Evolutionary conservation across 2,113 vertebrate species (phyloP).

Genomic region (Vidua macroura): DNA sequence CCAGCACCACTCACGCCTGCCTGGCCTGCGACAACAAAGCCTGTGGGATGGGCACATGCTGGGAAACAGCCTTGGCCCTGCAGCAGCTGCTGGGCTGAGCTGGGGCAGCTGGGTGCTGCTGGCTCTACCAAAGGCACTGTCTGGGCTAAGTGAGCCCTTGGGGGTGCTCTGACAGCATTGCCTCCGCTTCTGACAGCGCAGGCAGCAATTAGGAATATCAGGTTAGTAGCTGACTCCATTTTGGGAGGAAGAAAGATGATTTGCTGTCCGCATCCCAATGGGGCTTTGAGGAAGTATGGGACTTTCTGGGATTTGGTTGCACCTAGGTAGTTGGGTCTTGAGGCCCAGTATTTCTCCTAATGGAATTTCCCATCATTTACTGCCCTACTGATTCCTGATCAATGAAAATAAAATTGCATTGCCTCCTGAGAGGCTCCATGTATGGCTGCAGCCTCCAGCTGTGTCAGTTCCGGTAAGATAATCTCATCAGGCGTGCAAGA

Average conservation of each 20-base stretch:
- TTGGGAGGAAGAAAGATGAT: background rate
- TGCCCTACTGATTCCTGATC: conserved; percentile 87
- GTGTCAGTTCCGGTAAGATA: conserved; percentile 87
- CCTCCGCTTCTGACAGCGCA: background rate
- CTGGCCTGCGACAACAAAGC: background rate
- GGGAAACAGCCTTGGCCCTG: background rate
- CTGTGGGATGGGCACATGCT: background rate
- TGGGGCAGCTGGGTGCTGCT: background rate
- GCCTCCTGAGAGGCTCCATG: conserved; percentile 81
- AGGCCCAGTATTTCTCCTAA: conserved; percentile 74
- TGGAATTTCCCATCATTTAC: conserved; percentile 87
- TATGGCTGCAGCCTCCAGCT: conserved; percentile 80
- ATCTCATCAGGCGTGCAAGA: conserved; percentile 81
- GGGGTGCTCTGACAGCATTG: conserved; percentile 1
- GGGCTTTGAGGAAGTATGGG: background rate
- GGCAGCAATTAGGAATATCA: background rate
- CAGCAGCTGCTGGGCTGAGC: background rate
- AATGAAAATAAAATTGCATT: conserved; percentile 87
- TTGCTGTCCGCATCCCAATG: background rate
- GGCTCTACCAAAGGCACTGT: background rate
- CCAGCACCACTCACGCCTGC: rapidly evolving
- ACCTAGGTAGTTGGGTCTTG: conserved; percentile 63
- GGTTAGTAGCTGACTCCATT: background rate
- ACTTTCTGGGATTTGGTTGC: conserved; percentile 53
- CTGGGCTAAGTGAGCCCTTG: conserved; percentile 3